phyloP scores from a whole-genome alignment of 2,113 vertebrate genomes.

The Toxotes chatareus region DNA sequence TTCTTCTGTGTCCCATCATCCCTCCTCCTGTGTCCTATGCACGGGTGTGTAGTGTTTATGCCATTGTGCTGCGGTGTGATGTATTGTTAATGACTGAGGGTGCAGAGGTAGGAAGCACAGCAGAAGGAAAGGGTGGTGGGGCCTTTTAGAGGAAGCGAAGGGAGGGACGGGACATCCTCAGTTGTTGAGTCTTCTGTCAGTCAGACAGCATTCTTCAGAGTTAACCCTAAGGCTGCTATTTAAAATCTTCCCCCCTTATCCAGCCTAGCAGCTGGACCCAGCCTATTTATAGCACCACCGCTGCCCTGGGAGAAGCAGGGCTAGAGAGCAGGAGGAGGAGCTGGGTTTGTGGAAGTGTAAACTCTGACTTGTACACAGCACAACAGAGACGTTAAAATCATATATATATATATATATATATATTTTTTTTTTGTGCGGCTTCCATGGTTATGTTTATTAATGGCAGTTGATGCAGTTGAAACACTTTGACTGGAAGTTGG shows the following conservation, averaged over 20 bases:
- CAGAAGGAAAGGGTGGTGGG: conserved; percentile 61
- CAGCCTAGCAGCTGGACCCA: conserved; percentile 76
- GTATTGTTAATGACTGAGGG: conserved; percentile 74
- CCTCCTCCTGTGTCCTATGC: conserved; percentile 29
- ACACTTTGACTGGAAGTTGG: not conserved
- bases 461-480: not conserved
- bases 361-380: conserved; percentile 58
- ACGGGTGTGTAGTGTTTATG: conserved; percentile 55
- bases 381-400: conserved; percentile 36
- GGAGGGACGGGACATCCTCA: conserved; percentile 70
- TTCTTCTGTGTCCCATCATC: not conserved
- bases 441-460: conserved; percentile 1
- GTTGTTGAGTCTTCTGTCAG: conserved; percentile 67
- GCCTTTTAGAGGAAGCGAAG: conserved; percentile 64
- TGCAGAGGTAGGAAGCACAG: conserved; percentile 53
- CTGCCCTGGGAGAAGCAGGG: conserved; percentile 64
- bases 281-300: conserved; percentile 74
- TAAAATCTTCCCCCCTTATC: conserved; percentile 53
- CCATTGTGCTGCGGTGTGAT: conserved; percentile 62
- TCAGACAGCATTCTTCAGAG: conserved; percentile 62
- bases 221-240: conserved; percentile 60
- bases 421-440: not conserved
- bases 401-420: not conserved
- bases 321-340: conserved; percentile 53
- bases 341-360: conserved; percentile 32